Base-by-base conservation (phyloP, 2,888 invertebrate genomes). In the Tenthredo scrophulariae region DNA sequence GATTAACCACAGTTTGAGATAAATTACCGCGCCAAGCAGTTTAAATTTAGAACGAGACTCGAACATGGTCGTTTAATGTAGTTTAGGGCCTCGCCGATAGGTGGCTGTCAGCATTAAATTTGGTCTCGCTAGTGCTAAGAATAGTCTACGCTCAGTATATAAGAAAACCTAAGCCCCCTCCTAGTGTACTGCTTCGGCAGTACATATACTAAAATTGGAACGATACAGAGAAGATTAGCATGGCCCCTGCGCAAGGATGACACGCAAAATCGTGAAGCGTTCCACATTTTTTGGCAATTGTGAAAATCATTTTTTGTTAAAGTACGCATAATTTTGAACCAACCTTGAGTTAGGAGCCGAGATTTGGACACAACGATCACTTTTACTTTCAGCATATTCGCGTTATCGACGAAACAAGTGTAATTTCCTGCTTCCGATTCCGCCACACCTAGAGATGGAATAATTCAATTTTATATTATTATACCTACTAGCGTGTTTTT, bases 191-290 rank as follows among this genome's bases (percentile, higher is more conserved):
- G 96, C 96, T 96, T 96, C 95, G 96, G 96, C 96, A 95, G 95
- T 96, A 96, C 96, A 96, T 96, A 96, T 96, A 96, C 96, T 96
- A 97, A 97, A 97, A 97, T 97, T 97, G 96, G 96, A 97, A 97
- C 96, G 97, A 97, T 97, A 97, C 97, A 97, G 97, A 97, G 97
- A 97, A 97, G 97, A 97, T 97, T 97, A 97, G 97, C 97, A 97
- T 97, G 96, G 96, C 96, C 97, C 96, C 97, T 97, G 96, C 96
- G 96, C 97, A 97, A 97, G 97, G 96, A 97, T 97, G 97, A 97
- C 97, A 97, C 97, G 97, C 97, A 97, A 97, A 97, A 97, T 97
- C 97, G 97, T 97, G 96, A 97, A 97, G 96, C 96, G 96, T 97
- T 96, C 96, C 96, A 96, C 96, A 96, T 95, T 95, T 95, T 95